Percentiles rank a stretch among this genome's conserved stretches.
Conservation (phyloP, 1,140 invertebrate species). For the Pseudomyrmex dendroicus region DNA sequence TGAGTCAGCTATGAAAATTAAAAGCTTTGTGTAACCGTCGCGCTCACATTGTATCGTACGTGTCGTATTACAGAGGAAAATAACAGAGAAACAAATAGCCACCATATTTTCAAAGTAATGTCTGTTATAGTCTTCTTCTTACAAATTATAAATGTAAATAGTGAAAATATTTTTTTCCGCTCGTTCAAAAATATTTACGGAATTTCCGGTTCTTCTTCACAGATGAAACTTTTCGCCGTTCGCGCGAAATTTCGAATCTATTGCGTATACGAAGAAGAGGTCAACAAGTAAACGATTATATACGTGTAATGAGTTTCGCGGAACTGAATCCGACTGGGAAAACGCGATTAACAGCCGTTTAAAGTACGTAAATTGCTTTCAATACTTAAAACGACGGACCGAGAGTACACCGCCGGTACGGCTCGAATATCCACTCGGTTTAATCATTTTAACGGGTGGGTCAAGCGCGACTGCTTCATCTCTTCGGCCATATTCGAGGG, state of each 20-base stretch:
- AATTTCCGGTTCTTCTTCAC: neutral
- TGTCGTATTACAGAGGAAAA: neutral
- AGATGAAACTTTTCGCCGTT: neutral
- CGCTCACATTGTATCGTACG: neutral
- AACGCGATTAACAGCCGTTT: constrained; percentile 42
- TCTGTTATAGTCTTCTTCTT: no score
- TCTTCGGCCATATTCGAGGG: constrained; percentile 57
- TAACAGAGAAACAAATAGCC: neutral
- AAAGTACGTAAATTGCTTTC: constrained; percentile 55
- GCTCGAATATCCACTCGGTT: constrained; percentile 45
- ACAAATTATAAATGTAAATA: neutral
- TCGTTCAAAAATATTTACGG: constrained; percentile 2
- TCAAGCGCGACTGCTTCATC: constrained; percentile 48
- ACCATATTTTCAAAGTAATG: no score
- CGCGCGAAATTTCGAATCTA: neutral
- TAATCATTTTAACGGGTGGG: constrained; percentile 53
- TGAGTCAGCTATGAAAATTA: constrained; percentile 9
- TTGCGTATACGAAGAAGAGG: neutral
- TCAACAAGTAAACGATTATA: constrained; percentile 42
- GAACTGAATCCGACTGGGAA: constrained; percentile 38
- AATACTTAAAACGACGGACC: constrained; percentile 47
- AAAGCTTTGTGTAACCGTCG: neutral
- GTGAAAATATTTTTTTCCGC: neutral
- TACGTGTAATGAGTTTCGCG: constrained; percentile 43
- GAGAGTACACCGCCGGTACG: constrained; percentile 17